phyloP scores from a whole-genome alignment of 1,140 invertebrate species.

The Eriosoma lanigerum region DNA sequence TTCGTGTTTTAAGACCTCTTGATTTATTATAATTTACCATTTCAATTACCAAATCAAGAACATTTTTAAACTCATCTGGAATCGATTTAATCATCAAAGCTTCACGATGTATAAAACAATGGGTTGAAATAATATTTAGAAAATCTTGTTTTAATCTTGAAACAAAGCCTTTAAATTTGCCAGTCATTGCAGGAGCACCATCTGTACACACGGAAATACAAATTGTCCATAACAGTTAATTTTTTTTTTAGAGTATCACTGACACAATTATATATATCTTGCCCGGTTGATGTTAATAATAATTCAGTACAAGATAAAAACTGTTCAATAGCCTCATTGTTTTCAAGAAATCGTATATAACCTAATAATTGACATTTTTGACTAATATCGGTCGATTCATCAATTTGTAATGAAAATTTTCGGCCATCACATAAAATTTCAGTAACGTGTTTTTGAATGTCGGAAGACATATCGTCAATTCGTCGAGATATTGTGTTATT shows the following conservation, averaged over 20 bases:
- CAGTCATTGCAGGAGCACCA: background rate
- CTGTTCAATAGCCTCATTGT: no score
- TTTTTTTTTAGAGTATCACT: no score
- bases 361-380: no score
- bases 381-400: no score
- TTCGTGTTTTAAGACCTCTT: no score
- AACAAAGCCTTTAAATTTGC: conserved; percentile 13
- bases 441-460: background rate
- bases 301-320: no score
- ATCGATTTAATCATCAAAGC: conserved; percentile 8
- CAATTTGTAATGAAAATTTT: background rate
- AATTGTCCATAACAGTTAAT: no score
- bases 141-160: background rate
- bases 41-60: background rate
- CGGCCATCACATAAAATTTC: background rate
- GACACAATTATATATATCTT: no score
- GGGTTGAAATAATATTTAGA: background rate
- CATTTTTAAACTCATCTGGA: background rate
- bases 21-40: no score
- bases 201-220: no score
- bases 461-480: conserved; percentile 3
- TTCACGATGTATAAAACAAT: conserved; percentile 1
- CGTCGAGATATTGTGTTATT: conserved; percentile 2
- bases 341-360: no score
- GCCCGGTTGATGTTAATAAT: no score